Evolutionary conservation across 2,113 vertebrate genomes (phyloP), one percentile per base, ranked within the genome.

Genomic region (Bubo scandiacus): DNA sequence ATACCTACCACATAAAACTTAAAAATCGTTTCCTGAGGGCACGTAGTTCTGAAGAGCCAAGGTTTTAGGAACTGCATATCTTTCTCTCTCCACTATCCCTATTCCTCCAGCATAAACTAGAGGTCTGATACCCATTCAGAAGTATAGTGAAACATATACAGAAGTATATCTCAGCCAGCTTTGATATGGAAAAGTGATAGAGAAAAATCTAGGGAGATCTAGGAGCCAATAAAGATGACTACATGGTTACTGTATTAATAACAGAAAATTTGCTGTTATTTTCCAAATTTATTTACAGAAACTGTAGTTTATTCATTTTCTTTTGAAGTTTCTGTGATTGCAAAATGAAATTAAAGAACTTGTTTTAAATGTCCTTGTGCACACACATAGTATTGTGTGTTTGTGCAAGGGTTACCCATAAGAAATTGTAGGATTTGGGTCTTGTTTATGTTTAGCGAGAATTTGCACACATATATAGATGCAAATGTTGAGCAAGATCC

Each of bases 381-480:
- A 82, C 71, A 63, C 63, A 25, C 1, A 0, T 21, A 23, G 6
- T 3, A 12, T 25, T 43, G 12, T 36, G 21, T 22, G 20, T 57
- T 68, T 86, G 45, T 52, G 63, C 55, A 57, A 54, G 73, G 10
- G 17, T 40, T 29, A 6, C 15, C 21, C 2, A 1, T 12, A 18
- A 58, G 26, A 19, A 67, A 15, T 12, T 32, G 15, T 25, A 47
- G 71, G 38, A 30, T 0, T 43, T 32, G 36, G 3, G 4, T 49
- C 32, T 59, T 43, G 17, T 25, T 90, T 38, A 29, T 27, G 4
- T 79, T 79, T 23, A 34, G 40, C 32, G 45, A 14, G 13, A 22
- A 12, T 40, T 82, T 68, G 4, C 25, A n/a, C 4, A 2, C 1
- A 0, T 10, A 1, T 5, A 3, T 2, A 47, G 17, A 13, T 11